These are phyloP conservation scores for Ethmia dodecea DNA, from an alignment of 2,888 invertebrate species.

Conservation along the genomic window DNA sequence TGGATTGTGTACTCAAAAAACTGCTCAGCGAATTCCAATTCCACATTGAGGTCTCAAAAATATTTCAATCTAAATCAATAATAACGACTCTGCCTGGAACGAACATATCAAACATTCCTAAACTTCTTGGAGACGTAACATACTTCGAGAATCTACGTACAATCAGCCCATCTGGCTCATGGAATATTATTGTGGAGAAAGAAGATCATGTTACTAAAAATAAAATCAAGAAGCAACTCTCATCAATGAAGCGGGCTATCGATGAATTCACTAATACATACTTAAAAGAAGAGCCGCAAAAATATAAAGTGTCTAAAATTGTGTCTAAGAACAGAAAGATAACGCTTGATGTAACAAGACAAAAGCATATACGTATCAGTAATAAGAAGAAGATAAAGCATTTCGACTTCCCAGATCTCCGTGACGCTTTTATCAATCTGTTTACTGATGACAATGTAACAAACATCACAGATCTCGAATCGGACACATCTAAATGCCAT, in stretches of 20 bases:
- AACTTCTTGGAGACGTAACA: constrained; percentile 29
- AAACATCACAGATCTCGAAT: constrained; percentile 7
- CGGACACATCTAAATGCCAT: constrained; percentile 19
- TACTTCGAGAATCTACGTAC: constrained; percentile 32
- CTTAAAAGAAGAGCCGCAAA: constrained; percentile 22
- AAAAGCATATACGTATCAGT: constrained; percentile 31
- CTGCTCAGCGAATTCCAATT: constrained; percentile 57
- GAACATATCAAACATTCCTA: constrained; percentile 33
- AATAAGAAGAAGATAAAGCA: constrained; percentile 55
- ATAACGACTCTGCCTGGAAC: constrained; percentile 33
- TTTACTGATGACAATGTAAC: constrained; percentile 29
- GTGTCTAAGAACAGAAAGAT: constrained; percentile 19
- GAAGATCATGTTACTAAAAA: constrained; percentile 44
- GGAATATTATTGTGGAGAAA: constrained; percentile 57
- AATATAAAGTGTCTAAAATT: constrained; percentile 12
- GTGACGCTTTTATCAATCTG: constrained; percentile 53
- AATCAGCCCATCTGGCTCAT: constrained; percentile 41
- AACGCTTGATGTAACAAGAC: constrained; percentile 31
- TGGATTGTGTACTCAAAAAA: constrained; percentile 48
- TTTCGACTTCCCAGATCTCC: constrained; percentile 58
- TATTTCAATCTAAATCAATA: constrained; percentile 46
- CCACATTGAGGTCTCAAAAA: constrained; percentile 62
- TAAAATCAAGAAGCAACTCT: constrained; percentile 47
- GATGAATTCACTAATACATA: constrained; percentile 43
- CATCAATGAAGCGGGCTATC: constrained; percentile 45